These are phyloP conservation scores for Falco punctatus DNA, from an alignment of 2,113 vertebrate genomes.

Conservation along the genomic window DNA sequence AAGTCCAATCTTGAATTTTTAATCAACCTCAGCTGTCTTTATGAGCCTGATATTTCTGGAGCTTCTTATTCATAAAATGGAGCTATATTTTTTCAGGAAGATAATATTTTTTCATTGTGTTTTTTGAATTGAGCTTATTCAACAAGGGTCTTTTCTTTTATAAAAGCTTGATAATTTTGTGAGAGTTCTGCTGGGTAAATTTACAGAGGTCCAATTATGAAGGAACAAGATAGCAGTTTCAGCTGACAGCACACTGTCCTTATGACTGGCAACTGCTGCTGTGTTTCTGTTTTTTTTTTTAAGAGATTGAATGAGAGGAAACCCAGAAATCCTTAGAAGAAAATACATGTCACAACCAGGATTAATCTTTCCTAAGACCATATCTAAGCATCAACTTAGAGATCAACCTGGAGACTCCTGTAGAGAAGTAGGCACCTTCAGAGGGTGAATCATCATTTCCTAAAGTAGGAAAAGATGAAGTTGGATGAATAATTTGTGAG, in stretches of 20 bases:
- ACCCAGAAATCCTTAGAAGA: not conserved
- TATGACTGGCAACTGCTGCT: not conserved
- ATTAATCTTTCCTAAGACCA: not conserved
- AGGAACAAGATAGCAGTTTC: not conserved
- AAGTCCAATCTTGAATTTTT: not conserved
- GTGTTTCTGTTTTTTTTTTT: not conserved
- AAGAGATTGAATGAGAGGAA: not conserved
- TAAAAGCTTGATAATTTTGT: not conserved
- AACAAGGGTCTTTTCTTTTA: not conserved
- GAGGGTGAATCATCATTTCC: not conserved
- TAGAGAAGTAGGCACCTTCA: not conserved
- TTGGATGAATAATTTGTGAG: not conserved
- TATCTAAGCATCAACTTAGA: not conserved
- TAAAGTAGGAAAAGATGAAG: not conserved
- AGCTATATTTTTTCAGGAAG: not conserved
- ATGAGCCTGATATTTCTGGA: not conserved
- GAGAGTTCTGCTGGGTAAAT: not conserved
- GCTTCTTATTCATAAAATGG: not conserved
- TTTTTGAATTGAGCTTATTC: not conserved
- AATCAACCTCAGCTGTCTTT: not conserved
- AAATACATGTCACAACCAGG: not conserved
- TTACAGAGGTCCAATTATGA: not conserved
- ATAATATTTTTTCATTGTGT: fast-evolving
- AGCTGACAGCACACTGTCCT: not conserved
- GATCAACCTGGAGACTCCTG: not conserved